These are phyloP conservation scores for Phaonia tiefii DNA, from an alignment of 2,888 invertebrate genomes.

Conservation along the genomic window DNA sequence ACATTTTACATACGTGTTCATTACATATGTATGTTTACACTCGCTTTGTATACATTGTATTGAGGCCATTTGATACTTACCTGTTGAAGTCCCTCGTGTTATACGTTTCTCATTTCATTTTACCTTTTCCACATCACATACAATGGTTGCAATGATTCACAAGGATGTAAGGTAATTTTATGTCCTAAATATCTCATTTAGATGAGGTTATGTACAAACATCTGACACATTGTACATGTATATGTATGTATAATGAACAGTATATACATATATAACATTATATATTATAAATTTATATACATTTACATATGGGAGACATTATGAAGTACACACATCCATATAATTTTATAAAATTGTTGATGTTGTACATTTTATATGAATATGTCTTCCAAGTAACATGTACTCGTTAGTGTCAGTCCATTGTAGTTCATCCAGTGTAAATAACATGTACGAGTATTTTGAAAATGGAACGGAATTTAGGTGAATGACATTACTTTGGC, in stretches of 20 bases:
- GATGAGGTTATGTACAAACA: neutral
- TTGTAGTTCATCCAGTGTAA: too few relatives aligned
- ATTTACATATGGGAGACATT: constrained; percentile 23
- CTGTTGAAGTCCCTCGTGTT: constrained; percentile 58
- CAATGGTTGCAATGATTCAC: constrained; percentile 35
- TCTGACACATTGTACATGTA: neutral
- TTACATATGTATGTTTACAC: too few relatives aligned
- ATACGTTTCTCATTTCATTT: constrained; percentile 29
- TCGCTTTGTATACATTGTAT: constrained; percentile 27
- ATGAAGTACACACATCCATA: neutral
- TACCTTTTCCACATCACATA: neutral
- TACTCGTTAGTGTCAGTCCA: too few relatives aligned
- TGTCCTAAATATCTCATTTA: constrained; percentile 9
- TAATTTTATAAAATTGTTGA: neutral
- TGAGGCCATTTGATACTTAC: constrained; percentile 62
- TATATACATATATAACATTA: neutral
- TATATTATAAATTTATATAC: neutral
- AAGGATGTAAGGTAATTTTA: neutral
- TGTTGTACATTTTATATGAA: too few relatives aligned
- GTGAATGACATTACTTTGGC: too few relatives aligned
- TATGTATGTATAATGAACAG: neutral
- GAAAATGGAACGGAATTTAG: too few relatives aligned
- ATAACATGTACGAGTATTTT: too few relatives aligned
- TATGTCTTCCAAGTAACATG: too few relatives aligned
- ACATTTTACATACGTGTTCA: too few relatives aligned